Evolutionary conservation across 2,888 invertebrate genomes (phyloP), one percentile per base, ranked within the genome.

Genomic region (Formica aserva): DNA sequence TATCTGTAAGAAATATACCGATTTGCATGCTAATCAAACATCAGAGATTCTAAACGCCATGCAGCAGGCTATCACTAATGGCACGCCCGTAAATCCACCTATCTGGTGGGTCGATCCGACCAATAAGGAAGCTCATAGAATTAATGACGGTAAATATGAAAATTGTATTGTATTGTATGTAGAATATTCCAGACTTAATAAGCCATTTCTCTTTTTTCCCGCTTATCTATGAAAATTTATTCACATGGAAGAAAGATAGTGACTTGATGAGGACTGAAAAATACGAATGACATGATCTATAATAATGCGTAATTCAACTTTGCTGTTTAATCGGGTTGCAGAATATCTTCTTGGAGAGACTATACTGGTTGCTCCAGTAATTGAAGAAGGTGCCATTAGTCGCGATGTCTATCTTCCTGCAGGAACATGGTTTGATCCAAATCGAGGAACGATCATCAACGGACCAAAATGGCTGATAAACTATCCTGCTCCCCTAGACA

Each of bases 91-190:
- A 15, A 97, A 98, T 94, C 95, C 97, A 3, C 98, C 98, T 0
- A 95, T 98, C 55, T 98, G 98, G 98, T 98, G 98, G 98, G 92
- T 97, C 0, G 97, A 96, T 89, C 98, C 98, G 0, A 94, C 92
- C 0, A 97, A 98, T 91, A 91, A 93, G 35, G 95, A 95, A 26
- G 97, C 98, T 0, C 94, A 95, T 48, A 92, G 91, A 22, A 94
- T 95, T 83, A 95, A 95, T 81, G 95, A 95, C 84, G 94, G 95
- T 95, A 88, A 90, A 88, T 71, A 22, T 22, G 22, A 22, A 0
- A 22, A 22, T 63, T 0, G 2, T 35, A 66, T 69, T 74, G 26
- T 26, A 26, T 1, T 26, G 13, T 48, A 18, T 6, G 18, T 48
- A 75, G 3, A 9, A 52, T 74, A n/a, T 65, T 65, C n/a, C 1